phyloP scores from a whole-genome alignment of 2,113 vertebrate genomes.

The Dendropsophus ebraccatus region DNA sequence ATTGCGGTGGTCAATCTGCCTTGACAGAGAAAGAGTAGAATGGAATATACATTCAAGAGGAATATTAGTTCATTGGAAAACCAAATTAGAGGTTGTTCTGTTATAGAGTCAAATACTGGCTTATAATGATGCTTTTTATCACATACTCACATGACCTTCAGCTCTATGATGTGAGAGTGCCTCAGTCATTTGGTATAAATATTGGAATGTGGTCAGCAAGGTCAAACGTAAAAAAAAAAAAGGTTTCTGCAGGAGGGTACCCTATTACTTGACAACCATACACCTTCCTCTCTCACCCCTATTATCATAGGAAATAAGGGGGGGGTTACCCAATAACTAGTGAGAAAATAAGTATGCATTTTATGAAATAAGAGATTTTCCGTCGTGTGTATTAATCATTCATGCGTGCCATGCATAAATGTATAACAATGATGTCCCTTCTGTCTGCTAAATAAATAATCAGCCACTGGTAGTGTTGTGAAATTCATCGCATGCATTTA shows the following conservation, averaged over 20 bases:
- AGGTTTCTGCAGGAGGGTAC: not conserved
- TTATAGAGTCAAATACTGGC: not conserved
- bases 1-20: not conserved
- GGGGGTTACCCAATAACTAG: constrained; percentile 32
- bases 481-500: constrained; percentile 49
- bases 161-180: not conserved
- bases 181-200: no score
- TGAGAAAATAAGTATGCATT: constrained; percentile 21
- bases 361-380: constrained; percentile 43
- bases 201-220: not conserved
- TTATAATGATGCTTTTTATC: not conserved
- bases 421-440: constrained; percentile 35
- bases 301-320: constrained; percentile 2
- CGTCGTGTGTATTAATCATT: constrained; percentile 38
- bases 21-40: not conserved
- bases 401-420: constrained; percentile 31
- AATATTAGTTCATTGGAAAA: not conserved
- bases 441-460: constrained; percentile 42
- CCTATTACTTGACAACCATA: not conserved
- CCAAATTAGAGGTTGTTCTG: not conserved
- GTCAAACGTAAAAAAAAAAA: not conserved
- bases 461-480: constrained; percentile 21
- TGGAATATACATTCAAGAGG: not conserved
- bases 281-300: not conserved
- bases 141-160: not conserved